phyloP scores from a whole-genome alignment of 1,140 invertebrate species.

The Samia ricini region DNA sequence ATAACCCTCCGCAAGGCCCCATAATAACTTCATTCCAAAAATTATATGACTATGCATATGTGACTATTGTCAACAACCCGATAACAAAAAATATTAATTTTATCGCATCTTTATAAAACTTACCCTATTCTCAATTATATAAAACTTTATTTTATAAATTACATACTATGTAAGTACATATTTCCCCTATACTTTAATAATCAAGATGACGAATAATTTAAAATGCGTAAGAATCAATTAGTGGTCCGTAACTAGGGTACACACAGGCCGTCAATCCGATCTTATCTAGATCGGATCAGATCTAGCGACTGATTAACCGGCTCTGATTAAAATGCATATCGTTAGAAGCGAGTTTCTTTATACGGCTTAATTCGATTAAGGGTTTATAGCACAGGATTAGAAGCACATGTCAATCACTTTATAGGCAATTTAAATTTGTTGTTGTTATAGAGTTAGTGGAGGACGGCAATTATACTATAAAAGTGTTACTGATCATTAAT shows the following conservation, averaged over 20 bases:
- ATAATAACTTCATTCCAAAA: too few species aligned
- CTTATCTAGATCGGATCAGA: slow-evolving; percentile 39
- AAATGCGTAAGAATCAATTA: slow-evolving; percentile 36
- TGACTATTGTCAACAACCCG: too few species aligned
- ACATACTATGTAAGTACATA: too few species aligned
- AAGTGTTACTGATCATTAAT: not conserved
- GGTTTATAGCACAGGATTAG: slow-evolving; percentile 56
- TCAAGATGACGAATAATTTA: slow-evolving; percentile 7
- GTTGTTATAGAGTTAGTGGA: slow-evolving; percentile 19
- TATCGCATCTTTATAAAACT: too few species aligned
- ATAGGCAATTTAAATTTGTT: slow-evolving; percentile 71
- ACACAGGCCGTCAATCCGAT: slow-evolving; percentile 38
- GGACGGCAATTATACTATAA: not conserved
- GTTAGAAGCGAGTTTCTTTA: slow-evolving; percentile 14
- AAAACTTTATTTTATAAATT: too few species aligned
- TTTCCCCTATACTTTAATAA: slow-evolving; percentile 5
- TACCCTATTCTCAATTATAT: too few species aligned
- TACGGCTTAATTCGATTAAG: slow-evolving; percentile 47
- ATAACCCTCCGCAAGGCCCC: too few species aligned
- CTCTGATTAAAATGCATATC: slow-evolving; percentile 29
- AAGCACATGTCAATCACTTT: slow-evolving; percentile 62
- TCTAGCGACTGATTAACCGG: slow-evolving; percentile 27
- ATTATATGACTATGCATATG: too few species aligned
- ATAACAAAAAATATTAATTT: too few species aligned
- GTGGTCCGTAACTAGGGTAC: slow-evolving; percentile 25